phyloP scores from a whole-genome alignment of 2,888 invertebrate genomes.

The Drosophila siamana region DNA sequence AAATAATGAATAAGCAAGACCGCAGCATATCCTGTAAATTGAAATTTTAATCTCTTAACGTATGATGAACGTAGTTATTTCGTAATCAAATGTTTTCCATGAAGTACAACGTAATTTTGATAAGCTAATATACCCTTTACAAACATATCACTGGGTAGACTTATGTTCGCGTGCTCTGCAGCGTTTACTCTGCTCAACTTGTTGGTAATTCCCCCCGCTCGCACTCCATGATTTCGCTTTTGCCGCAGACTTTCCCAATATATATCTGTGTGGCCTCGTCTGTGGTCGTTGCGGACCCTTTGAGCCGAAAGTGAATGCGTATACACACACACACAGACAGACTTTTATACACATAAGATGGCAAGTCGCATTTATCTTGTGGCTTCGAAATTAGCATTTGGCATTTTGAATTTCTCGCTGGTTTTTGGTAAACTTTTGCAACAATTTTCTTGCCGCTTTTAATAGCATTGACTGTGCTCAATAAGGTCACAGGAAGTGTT shows the following conservation, averaged over 20 bases:
- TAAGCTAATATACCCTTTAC: background rate
- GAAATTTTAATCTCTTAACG: no score
- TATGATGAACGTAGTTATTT: no score
- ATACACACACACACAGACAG: conserved; percentile 5
- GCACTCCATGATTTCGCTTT: conserved; percentile 58
- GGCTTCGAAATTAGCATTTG: conserved; percentile 72
- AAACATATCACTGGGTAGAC: conserved; percentile 12
- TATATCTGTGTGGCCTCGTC: conserved; percentile 52
- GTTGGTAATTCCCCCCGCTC: conserved; percentile 54
- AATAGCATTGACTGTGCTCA: conserved; percentile 12
- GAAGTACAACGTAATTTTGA: no score
- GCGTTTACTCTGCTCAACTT: conserved; percentile 60
- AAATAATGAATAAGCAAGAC: background rate
- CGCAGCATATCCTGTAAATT: conserved; percentile 14
- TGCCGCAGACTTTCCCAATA: conserved; percentile 44
- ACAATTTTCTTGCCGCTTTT: conserved; percentile 40
- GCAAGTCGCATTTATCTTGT: conserved; percentile 53
- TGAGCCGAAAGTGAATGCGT: conserved; percentile 53
- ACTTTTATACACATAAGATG: conserved; percentile 1
- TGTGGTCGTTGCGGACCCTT: conserved; percentile 50
- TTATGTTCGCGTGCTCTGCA: conserved; percentile 57
- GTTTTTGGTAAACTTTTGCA: conserved; percentile 38
- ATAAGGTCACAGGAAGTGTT: conserved; percentile 68
- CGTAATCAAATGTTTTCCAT: no score
- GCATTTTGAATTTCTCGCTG: conserved; percentile 58